A percentile compares a stretch with the other conserved stretches of the same genome.
phyloP scores from a whole-genome alignment of 2,113 vertebrate species.

The Eclectus roratus region DNA sequence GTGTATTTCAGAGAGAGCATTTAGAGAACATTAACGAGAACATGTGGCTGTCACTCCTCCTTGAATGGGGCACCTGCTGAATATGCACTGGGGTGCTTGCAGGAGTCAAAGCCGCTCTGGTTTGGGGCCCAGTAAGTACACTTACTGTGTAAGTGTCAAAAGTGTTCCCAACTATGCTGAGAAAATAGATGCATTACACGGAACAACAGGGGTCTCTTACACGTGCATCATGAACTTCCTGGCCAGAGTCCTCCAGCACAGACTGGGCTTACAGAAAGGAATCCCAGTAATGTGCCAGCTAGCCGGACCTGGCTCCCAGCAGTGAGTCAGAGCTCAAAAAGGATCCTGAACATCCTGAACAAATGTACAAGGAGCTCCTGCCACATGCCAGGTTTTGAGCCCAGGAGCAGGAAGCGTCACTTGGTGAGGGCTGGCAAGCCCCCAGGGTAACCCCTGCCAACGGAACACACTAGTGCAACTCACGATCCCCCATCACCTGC shows the following conservation, averaged over 20 bases:
- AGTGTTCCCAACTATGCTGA: neutral
- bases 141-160: neutral
- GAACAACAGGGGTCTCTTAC: neutral
- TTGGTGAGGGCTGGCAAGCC: neutral
- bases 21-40: neutral
- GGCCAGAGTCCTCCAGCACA: neutral
- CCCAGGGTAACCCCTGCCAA: neutral
- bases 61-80: neutral
- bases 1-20: neutral
- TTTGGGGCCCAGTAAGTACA: neutral
- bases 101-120: neutral
- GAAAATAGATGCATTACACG: neutral
- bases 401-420: neutral
- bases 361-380: neutral
- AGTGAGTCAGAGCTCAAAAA: neutral
- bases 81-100: neutral
- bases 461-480: neutral
- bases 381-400: neutral
- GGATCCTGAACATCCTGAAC: neutral
- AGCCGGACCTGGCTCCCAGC: neutral
- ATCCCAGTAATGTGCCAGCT: neutral
- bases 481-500: neutral
- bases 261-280: neutral
- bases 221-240: neutral
- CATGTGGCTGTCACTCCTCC: neutral